Evolutionary conservation across 35 echinoderm and acorn worm species (phyloP).

Genomic region (Eucidaris tribuloides): DNA sequence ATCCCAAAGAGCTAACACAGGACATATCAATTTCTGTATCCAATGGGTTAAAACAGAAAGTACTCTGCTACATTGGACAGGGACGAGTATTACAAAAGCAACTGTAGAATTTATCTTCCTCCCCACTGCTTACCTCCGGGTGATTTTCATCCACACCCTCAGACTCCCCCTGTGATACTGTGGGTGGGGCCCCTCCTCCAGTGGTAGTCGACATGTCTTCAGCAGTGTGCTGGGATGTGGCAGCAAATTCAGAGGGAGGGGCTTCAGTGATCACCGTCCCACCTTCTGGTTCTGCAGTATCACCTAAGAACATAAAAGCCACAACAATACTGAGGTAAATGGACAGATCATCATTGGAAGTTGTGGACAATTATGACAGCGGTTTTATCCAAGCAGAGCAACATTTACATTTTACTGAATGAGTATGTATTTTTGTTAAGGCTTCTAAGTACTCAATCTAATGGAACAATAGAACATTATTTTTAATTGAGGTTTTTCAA

Average conservation of each 20-base stretch:
- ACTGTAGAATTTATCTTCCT: no score
- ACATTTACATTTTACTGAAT: no score
- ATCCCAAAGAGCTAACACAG: no score
- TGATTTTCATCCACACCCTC: constrained; percentile 72
- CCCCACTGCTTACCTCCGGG: constrained; percentile 79
- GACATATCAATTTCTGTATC: no score
- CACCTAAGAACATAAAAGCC: constrained; percentile 29
- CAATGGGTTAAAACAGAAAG: no score
- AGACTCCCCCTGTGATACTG: constrained; percentile 34
- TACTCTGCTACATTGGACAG: no score
- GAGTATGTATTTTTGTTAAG: no score
- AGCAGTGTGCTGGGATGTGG: constrained; percentile 49
- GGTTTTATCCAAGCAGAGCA: no score
- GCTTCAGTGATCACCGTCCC: constrained; percentile 19
- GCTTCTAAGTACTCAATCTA: no score
- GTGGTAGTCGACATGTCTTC: constrained; percentile 32
- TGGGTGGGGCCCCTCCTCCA: constrained; percentile 29
- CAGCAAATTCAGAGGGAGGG: background rate
- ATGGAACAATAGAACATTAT: no score
- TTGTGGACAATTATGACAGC: background rate
- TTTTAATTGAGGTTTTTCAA: no score
- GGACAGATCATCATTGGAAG: background rate
- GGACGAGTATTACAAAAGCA: no score
- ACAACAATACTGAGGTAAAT: background rate
- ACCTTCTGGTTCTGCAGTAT: background rate